phyloP scores from a whole-genome alignment of 2,888 invertebrate genomes.

The Adelognathus sp. region DNA sequence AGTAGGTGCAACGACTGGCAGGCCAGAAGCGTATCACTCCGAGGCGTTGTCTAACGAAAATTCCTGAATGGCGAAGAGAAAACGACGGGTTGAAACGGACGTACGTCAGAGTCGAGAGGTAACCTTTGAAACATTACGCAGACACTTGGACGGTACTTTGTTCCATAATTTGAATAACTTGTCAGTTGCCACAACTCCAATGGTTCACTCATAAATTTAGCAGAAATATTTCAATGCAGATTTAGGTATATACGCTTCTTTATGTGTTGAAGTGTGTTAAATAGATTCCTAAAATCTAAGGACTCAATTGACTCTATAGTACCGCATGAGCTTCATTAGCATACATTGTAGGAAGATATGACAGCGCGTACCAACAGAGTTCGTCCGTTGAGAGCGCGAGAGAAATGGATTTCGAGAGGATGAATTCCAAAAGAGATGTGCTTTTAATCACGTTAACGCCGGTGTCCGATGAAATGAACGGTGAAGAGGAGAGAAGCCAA shows the following conservation, averaged over 20 bases:
- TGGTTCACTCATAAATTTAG: no score
- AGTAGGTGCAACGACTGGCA: constrained; percentile 21
- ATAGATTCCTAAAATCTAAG: no score
- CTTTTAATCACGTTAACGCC: constrained; percentile 78
- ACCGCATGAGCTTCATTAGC: no score
- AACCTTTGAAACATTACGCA: background rate
- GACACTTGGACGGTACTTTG: background rate
- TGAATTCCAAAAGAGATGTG: constrained; percentile 77
- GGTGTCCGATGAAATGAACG: constrained; percentile 78
- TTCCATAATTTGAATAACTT: constrained; percentile 17
- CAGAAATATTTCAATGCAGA: no score
- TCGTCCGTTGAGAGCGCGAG: constrained; percentile 29
- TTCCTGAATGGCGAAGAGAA: constrained; percentile 14
- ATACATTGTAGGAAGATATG: no score
- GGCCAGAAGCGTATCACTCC: constrained; percentile 4
- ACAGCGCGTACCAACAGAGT: constrained; percentile 44
- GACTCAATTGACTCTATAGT: no score
- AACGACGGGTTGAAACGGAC: constrained; percentile 5
- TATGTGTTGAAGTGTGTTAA: no score
- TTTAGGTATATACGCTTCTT: no score
- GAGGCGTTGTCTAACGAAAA: constrained; percentile 31
- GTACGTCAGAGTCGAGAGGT: background rate
- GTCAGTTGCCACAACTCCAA: background rate
- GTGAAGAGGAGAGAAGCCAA: constrained; percentile 64
- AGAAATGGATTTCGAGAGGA: constrained; percentile 58